Evolutionary conservation across 2,797 vertebrate genomes (phyloP), one percentile per base, ranked within the genome.

Genomic region (Capromys pilorides): DNA sequence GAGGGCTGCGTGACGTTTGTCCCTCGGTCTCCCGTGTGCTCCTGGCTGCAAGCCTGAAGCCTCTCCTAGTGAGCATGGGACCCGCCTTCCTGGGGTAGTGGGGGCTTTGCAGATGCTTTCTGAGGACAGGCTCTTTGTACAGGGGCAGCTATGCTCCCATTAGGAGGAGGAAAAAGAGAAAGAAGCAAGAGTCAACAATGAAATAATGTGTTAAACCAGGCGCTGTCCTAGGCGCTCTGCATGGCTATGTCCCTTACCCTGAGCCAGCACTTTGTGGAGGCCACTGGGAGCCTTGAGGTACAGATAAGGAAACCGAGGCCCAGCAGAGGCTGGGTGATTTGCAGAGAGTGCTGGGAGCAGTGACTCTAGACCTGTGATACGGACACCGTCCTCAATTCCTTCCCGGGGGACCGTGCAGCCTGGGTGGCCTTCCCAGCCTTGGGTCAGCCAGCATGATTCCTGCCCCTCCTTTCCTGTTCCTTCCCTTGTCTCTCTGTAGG

Each of bases 151-250:
- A 6, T 3, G n/a, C 31, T 79, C 49, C 51, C 18, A 0, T 16
- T 28, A 78, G 66, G 7, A 36, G 39, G 49, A n/a, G 21, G 31
- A 61, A 19, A 61, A 36, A 54, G 62, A 61, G 36, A 71, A 45
- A 80, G 24, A 45, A 2, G 6, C 0, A 75, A 45, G n/a, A 71
- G 71, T 11, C 39, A 83, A 13, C 73, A 39, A 39, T 45, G 36
- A 49, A 81, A 0, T 16, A 6, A 2, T 2, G 0, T 4, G 0
- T 22, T 0, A 18, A 0, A 7, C 12, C 39, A 61, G 78, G 6
- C 18, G 6, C 24, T 6, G 36, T 71, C 22, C 11, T 24, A 18
- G 24, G 6, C 13, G 39, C 59, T 49, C 64, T 28, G 22, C 41
- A 0, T 4, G 7, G 33, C 57, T 28, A 16, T 0, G 11, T 66